Evolutionary conservation across 2,113 vertebrate species (phyloP), one percentile per base, ranked within the genome.

Genomic region (Trematocara unimaculatum): DNA sequence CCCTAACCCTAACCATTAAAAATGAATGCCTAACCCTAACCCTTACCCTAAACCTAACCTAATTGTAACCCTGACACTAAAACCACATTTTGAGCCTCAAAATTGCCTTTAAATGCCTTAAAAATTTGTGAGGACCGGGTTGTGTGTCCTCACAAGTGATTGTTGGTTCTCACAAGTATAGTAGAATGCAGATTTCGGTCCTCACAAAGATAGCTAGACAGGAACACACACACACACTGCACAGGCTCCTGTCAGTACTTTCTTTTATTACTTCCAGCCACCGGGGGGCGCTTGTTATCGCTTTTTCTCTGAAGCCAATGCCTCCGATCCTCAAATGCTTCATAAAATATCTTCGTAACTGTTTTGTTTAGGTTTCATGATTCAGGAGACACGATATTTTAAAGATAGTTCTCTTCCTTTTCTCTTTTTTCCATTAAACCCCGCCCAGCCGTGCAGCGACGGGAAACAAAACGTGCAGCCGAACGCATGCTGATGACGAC

Each of bases 401-500:
- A 33, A 13, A 81, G 13, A 0, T 3, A 47, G 4, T 35, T 45
- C 8, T 72, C 2, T 72, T 45, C 15, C 8, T 42, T 42, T 70
- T 42, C 12, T 18, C 20, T 3, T 13, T 54, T 26, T 4, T n/a
- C 31, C 9, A 8, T 5, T 9, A 56, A 77, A 10, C 51, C 26
- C 88, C 91, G 72, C 85, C 42, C 83, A 14, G 1, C 8, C 7
- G 81, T 4, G 49, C 23, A 3, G 53, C 84, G 5, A 20, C 26
- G 18, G 2, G 3, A 6, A 2, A 0, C 2, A 74, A 79, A 83
- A 49, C 47, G 4, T 5, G 10, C 79, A 49, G 5, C 33, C 18
- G 6, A 9, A 6, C 94, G 94, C 93, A 60, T 15, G 10, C 81
- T 94, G 91, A 94, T 96, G 95, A 96, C 92, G 92, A 74, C 90